Base-by-base conservation (phyloP, 2,888 invertebrate genomes). In the Sinotaia quadrata region DNA sequence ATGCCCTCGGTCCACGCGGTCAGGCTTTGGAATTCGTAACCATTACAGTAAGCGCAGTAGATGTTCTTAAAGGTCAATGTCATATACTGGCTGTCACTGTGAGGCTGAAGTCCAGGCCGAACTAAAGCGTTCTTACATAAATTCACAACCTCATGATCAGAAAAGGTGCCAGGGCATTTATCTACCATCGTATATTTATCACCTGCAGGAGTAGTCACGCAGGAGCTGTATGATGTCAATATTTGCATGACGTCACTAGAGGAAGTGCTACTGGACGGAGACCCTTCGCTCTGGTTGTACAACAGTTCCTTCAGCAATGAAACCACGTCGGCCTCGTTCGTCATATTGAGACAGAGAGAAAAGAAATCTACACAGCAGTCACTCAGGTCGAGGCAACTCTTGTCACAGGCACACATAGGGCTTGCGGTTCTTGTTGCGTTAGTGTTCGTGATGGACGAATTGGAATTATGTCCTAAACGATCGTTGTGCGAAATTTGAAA, bases 351-450 rank as follows among this genome's bases (percentile, higher is more conserved):
- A 24, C 68, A 68, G 24, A 54, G 29, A 12, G 60, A 60, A 36
- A 56, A 68, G 21, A 61, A 68, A 34, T 68, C 61, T 24, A 62
- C 34, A 31, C 68, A 68, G 47, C 68, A 68, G 68, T 68, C 68
- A 4, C 68, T 61, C 0, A 61, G 61, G 18, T 24, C 8, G n/a
- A 68, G 2, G 21, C 68, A 68, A 49, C 56, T 68, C 29, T 47
- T 54, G 44, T 68, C 68, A 36, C 68, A 68, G 12, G 47, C 21
- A 21, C 68, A 68, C 12, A 18, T 51, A 12, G 47, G 33, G 18
- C 8, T 7, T 1, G 21, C 27, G 15, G 21, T 34, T 4, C 31
- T 27, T 12, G 59, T 60, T 1, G 21, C 33, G 49, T 62, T 62
- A 5, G 34, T 7, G 27, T 18, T 21, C 5, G 51, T 36, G 2